These are phyloP conservation scores for Drosophila melanosoma DNA, from an alignment of 2,888 invertebrate species.

Conservation along the genomic window DNA sequence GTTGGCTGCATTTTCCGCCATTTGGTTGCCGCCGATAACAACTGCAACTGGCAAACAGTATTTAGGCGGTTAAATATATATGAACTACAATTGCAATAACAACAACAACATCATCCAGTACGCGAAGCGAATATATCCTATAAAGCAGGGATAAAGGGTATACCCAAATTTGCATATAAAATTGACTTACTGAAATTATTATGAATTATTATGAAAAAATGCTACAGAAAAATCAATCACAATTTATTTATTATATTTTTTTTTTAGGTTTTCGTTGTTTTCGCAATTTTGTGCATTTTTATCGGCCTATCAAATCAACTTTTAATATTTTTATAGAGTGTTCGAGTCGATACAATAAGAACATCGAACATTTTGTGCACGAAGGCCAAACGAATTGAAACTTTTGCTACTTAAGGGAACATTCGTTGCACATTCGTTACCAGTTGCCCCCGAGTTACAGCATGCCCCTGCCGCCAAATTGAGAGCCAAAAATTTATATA, in stretches of 20 bases:
- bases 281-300: background rate
- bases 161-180: background rate
- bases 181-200: background rate
- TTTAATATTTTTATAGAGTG: slow-evolving; percentile 1
- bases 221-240: background rate
- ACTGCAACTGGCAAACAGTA: slow-evolving; percentile 73
- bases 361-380: slow-evolving; percentile 40
- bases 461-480: slow-evolving; percentile 4
- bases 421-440: slow-evolving; percentile 59
- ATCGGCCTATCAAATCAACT: background rate
- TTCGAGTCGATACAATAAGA: slow-evolving; percentile 23
- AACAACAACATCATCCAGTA: slow-evolving; percentile 23
- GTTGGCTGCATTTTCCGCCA: slow-evolving; percentile 67
- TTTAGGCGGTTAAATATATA: slow-evolving; percentile 75
- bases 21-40: slow-evolving; percentile 74
- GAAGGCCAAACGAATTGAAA: slow-evolving; percentile 67
- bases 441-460: slow-evolving; percentile 7
- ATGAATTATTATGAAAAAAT: background rate
- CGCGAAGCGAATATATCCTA: slow-evolving; percentile 10
- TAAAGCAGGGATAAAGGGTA: background rate
- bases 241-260: background rate
- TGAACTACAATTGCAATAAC: slow-evolving; percentile 63
- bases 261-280: background rate
- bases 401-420: slow-evolving; percentile 67
- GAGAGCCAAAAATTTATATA: slow-evolving; percentile 56